Evolutionary conservation across 1,140 invertebrate genomes (phyloP), one percentile per base, ranked within the genome.

Genomic region (Theocolax elegans): DNA sequence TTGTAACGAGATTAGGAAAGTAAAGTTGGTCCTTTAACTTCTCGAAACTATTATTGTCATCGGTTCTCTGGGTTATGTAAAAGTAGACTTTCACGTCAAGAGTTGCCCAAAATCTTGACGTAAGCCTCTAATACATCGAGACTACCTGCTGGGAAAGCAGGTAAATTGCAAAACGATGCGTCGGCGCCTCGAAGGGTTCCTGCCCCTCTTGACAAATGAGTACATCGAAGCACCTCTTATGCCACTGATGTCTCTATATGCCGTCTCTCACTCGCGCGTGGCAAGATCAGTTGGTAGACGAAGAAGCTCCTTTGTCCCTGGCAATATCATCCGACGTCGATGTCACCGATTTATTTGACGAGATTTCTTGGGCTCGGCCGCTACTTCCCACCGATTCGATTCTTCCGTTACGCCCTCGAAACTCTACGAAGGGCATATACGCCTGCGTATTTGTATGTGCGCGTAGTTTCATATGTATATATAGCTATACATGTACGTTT

Each of bases 271-370:
- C 31, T 35, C 27, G 17, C 31, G 35, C 44, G 4, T n/a, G n/a
- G n/a, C 38, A 17, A 25, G 9, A 56, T 56, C 27, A 56, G 29
- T n/a, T 19, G n/a, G 51, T 49, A 25, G 19, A 19, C 17, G 4
- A 19, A 53, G 9, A 56, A 17, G 15, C 53, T 15, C n/a, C n/a
- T n/a, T n/a, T n/a, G n/a, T n/a, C n/a, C n/a, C n/a, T n/a, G n/a
- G n/a, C n/a, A n/a, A n/a, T n/a, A n/a, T n/a, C n/a, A n/a, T n/a
- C n/a, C n/a, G n/a, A n/a, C n/a, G n/a, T n/a, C 72, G 75, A 80
- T 81, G 80, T 82, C 80, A 80, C 78, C 80, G 78, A 82, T 81
- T 82, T 81, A 80, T 82, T 81, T 80, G 75, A 80, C 75, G 78
- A 79, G 78, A 65, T 58, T 54, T 49, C 44, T 56, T 27, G 13